phyloP scores from a whole-genome alignment of 2,797 vertebrate genomes.

The Aselliscus stoliczkanus region DNA sequence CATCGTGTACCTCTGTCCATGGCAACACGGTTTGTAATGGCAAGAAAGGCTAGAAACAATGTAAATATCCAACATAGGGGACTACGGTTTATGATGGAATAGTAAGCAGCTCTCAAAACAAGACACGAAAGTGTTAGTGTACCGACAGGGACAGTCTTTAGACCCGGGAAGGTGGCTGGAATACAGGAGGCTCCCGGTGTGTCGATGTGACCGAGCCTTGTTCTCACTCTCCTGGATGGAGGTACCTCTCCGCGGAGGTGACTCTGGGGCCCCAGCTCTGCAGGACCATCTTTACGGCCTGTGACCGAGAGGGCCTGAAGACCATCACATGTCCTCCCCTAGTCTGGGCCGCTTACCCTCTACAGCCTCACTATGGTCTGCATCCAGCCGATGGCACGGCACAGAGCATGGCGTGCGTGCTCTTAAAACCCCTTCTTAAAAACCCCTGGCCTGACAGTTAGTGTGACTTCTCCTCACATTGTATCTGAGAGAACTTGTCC shows the following conservation, averaged over 20 bases:
- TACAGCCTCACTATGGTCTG: rapidly evolving
- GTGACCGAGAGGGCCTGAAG: background rate
- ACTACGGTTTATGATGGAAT: rapidly evolving
- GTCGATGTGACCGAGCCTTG: rapidly evolving
- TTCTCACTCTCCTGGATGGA: background rate
- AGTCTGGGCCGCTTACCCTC: no score
- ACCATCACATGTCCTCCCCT: background rate
- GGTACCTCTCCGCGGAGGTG: background rate
- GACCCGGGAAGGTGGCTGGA: rapidly evolving
- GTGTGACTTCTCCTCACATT: rapidly evolving
- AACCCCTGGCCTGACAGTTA: background rate
- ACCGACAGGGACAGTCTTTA: rapidly evolving
- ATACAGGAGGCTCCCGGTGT: rapidly evolving
- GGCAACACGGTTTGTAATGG: rapidly evolving
- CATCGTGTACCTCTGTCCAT: rapidly evolving
- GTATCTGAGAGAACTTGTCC: rapidly evolving
- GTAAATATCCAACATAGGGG: background rate
- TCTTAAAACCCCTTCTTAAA: no score
- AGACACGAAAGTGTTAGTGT: no score
- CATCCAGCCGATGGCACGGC: background rate
- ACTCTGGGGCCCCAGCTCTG: background rate
- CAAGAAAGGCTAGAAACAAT: background rate
- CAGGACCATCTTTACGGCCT: background rate
- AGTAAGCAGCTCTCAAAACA: background rate
- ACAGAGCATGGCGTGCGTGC: no score